Conservation (phyloP, 37 sponge, comb jelly and placozoan genomes). For the Diacarnus erythraeanus region DNA sequence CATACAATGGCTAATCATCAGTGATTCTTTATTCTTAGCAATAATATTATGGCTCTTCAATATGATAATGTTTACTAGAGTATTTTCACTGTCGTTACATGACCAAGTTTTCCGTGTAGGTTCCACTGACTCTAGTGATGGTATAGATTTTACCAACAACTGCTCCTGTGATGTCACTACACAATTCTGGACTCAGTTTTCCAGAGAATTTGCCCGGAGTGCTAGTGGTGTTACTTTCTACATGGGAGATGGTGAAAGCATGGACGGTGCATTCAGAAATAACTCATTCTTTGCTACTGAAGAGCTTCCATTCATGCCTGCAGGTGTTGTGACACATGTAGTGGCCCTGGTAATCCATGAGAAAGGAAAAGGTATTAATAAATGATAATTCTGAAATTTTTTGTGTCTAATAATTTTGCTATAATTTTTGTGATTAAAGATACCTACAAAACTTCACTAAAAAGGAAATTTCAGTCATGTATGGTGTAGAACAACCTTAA, state of each 20-base stretch:
- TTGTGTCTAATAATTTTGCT: too few species aligned
- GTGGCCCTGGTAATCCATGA: constrained; percentile 34
- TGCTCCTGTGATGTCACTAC: constrained; percentile 27
- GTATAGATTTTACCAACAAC: constrained; percentile 1
- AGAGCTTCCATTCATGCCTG: constrained; percentile 31
- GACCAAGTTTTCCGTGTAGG: too few species aligned
- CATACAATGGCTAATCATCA: too few species aligned
- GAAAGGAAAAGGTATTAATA: background rate
- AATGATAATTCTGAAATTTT: background rate
- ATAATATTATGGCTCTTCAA: too few species aligned
- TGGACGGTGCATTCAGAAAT: background rate
- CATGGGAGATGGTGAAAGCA: constrained; percentile 36
- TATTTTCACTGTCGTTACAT: too few species aligned
- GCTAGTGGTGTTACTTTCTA: constrained; percentile 34
- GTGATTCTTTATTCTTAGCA: too few species aligned
- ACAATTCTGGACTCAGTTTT: constrained; percentile 40
- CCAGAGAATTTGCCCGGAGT: constrained; percentile 13
- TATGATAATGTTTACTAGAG: too few species aligned
- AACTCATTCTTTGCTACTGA: constrained; percentile 15
- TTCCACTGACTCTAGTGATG: too few species aligned
- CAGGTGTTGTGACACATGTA: constrained; percentile 14
- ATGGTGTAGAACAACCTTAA: too few species aligned
- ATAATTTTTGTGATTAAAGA: too few species aligned
- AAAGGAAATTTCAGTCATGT: too few species aligned
- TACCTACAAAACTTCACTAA: too few species aligned